A percentile compares a stretch with the other conserved stretches of the same genome.
Conservation (phyloP, 2,888 invertebrate genomes). For the Buathra laborator region DNA sequence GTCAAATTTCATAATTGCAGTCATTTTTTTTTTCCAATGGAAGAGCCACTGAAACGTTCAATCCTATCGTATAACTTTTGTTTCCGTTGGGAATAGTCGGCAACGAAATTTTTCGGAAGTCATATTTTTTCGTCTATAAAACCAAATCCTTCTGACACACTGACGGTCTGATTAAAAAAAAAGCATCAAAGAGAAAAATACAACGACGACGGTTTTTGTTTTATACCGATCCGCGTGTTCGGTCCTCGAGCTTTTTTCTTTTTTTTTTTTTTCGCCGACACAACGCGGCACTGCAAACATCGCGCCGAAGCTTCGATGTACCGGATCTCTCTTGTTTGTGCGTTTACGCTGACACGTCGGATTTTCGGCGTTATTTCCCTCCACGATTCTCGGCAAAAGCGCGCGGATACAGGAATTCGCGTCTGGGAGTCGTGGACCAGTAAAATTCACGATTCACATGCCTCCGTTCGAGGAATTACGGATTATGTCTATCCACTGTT, state of each 20-base stretch:
- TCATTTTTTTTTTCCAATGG: no score
- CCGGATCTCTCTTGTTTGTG: constrained; percentile 47
- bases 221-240: neutral
- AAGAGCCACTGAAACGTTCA: no score
- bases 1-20: no score
- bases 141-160: constrained; percentile 6
- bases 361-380: constrained; percentile 48
- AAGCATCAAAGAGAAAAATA: constrained; percentile 12
- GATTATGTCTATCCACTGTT: constrained; percentile 55
- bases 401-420: neutral
- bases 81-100: no score
- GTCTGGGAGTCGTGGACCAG: neutral
- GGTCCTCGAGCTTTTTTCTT: neutral
- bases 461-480: constrained; percentile 38
- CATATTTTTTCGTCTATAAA: neutral
- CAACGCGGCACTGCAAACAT: neutral
- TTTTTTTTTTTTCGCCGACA: neutral
- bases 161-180: neutral
- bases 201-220: constrained; percentile 32
- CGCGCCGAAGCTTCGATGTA: constrained; percentile 2
- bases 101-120: neutral
- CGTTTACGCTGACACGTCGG: constrained; percentile 58
- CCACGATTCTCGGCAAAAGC: neutral
- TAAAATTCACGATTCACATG: neutral
- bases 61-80: no score